Base-by-base conservation (phyloP, 2,113 vertebrate species). In the Vicugna pacos region DNA sequence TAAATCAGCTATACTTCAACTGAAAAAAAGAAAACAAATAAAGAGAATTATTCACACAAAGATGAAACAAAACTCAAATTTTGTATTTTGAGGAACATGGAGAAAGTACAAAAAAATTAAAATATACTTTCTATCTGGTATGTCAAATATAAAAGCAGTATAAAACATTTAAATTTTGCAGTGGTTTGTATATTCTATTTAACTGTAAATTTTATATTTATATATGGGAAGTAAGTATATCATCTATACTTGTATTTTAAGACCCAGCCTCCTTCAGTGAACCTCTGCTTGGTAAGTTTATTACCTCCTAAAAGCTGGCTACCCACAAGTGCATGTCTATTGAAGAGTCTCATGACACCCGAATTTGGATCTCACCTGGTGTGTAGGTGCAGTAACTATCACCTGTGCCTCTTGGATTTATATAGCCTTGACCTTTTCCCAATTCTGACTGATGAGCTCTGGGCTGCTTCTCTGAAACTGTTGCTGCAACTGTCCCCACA, bases 51-150 rank as follows among this genome's bases (percentile, higher is more conserved):
- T 42, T 42, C 38, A 42, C 12, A 85, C 42, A 79, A 65, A 88
- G 46, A 50, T n/a, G 69, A 96, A 90, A 87, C 38, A 90, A 87
- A 67, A 11, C 32, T 95, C 54, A 84, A 88, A 46, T 81, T 89
- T 84, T 82, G 73, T 75, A 50, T 91, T 95, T 88, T 82, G n/a
- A 92, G 75, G 48, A 90, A 35, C 26, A 76, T 22, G 46, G 26
- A 96, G 38, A 70, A 85, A 92, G 42, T 11, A 83, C 50, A 85
- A 87, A 76, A 76, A 91, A 90, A 77, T 75, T 69, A 70, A 73
- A 95, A 75, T 58, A 89, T 15, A 89, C 52, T 85, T 94, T 90
- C 28, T 60, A 81, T 14, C 60, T 88, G 76, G 50, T 83, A 83
- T n/a, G 2, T 92, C 76, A 94, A 90, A 56, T 32, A 89, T 42